phyloP scores from a whole-genome alignment of 92 coral and sea anemone genomes.

The Epizoanthus ramosus region DNA sequence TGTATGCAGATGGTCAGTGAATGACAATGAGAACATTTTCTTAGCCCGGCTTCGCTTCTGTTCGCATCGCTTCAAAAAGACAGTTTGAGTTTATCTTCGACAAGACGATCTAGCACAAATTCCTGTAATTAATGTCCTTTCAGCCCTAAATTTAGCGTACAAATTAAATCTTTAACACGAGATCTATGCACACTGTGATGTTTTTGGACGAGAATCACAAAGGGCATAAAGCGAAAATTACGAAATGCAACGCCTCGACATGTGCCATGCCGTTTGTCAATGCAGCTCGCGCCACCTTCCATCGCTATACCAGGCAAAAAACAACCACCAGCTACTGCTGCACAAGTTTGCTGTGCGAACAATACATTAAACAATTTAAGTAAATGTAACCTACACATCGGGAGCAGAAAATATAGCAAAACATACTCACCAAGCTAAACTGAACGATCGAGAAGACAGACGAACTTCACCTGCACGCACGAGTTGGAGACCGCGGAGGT shows the following conservation, averaged over 20 bases:
- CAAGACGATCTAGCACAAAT: neutral
- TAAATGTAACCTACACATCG: neutral
- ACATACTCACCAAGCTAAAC: constrained; percentile 7
- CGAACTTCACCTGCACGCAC: constrained; percentile 15
- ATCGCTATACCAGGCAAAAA: neutral
- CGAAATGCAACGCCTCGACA: neutral
- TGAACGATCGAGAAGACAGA: neutral
- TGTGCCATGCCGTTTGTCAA: neutral
- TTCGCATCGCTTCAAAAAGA: neutral
- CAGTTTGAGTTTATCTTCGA: neutral
- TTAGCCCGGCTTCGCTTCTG: constrained; percentile 4
- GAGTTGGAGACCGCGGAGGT: constrained; percentile 6
- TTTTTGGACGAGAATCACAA: no score
- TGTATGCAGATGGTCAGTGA: neutral
- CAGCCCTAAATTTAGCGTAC: neutral
- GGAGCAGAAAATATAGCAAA: neutral
- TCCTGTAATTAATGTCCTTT: neutral
- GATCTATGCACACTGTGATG: neutral
- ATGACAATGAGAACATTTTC: neutral
- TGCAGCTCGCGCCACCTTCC: constrained; percentile 1
- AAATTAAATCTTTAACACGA: neutral
- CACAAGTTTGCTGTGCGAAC: neutral
- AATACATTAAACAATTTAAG: neutral
- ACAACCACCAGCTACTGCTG: constrained; percentile 5
- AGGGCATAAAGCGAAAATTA: neutral